These are phyloP conservation scores for Salarias fasciatus DNA, from an alignment of 2,797 vertebrate genomes.

Conservation along the genomic window DNA sequence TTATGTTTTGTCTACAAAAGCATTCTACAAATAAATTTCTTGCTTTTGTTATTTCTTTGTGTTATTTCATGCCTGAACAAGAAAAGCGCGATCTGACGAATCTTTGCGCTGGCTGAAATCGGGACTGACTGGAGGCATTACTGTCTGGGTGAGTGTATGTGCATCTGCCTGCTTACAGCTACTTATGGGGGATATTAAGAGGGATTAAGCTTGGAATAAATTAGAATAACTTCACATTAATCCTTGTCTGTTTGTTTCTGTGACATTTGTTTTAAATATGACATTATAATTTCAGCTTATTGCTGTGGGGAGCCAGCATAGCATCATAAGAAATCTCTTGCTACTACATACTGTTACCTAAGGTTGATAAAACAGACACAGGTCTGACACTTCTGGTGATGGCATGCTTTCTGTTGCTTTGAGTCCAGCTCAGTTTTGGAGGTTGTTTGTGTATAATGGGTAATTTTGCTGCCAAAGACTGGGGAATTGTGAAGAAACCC, in stretches of 20 bases:
- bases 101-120: slow-evolving; percentile 1
- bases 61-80: slow-evolving; percentile 1
- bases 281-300: slow-evolving; percentile 72
- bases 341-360: slow-evolving; percentile 42
- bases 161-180: slow-evolving; percentile 64
- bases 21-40: not conserved
- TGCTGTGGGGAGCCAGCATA: slow-evolving; percentile 27
- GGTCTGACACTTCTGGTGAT: slow-evolving; percentile 35
- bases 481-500: slow-evolving; percentile 47
- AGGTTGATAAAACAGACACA: slow-evolving; percentile 42
- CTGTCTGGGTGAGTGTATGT: slow-evolving; percentile 22
- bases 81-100: not conserved
- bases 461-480: slow-evolving; percentile 49
- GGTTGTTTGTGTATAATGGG: slow-evolving; percentile 42
- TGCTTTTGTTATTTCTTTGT: not conserved
- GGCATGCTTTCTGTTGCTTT: slow-evolving; percentile 29
- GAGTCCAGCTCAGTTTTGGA: slow-evolving; percentile 35
- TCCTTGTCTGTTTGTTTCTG: slow-evolving; percentile 71
- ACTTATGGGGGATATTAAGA: slow-evolving; percentile 68
- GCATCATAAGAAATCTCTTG: slow-evolving; percentile 42
- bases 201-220: slow-evolving; percentile 78
- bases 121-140: slow-evolving; percentile 3
- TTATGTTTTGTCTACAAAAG: fast-evolving
- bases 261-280: slow-evolving; percentile 73
- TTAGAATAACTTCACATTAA: slow-evolving; percentile 82